Evolutionary conservation across 2,113 vertebrate genomes (phyloP).

Genomic region (Phoxinus phoxinus): DNA sequence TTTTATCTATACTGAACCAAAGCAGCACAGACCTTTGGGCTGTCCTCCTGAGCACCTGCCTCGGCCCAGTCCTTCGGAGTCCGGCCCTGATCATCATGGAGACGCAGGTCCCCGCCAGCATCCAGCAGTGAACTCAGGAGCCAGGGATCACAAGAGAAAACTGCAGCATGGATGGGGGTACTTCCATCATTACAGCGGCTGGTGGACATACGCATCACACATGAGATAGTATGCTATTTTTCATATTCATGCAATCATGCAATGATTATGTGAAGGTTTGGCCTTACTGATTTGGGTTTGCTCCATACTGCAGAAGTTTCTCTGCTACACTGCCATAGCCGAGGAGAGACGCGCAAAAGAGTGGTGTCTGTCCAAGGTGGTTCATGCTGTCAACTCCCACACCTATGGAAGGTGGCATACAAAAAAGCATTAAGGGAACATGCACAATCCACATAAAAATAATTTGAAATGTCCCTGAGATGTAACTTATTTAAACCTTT

Average conservation of each 20-base stretch:
- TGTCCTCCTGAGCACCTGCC: slow-evolving; percentile 74
- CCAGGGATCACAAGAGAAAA: slow-evolving; percentile 82
- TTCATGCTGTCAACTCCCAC: slow-evolving; percentile 79
- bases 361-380: slow-evolving; percentile 81
- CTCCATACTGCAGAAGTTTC: slow-evolving; percentile 80
- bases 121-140: slow-evolving; percentile 83
- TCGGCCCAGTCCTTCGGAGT: slow-evolving; percentile 80
- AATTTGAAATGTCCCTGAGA: neutral
- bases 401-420: slow-evolving; percentile 66
- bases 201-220: neutral
- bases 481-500: slow-evolving; percentile 68
- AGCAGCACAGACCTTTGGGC: slow-evolving; percentile 68
- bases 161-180: slow-evolving; percentile 86
- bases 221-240: neutral
- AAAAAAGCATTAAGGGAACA: neutral
- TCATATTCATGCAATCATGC: slow-evolving; percentile 5
- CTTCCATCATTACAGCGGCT: slow-evolving; percentile 86
- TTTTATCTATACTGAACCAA: neutral
- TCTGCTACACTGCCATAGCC: slow-evolving; percentile 77
- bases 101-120: slow-evolving; percentile 83
- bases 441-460: neutral
- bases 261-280: neutral
- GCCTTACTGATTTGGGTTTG: slow-evolving; percentile 65
- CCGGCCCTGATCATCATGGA: slow-evolving; percentile 78
- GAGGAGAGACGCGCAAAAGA: slow-evolving; percentile 82